Percentiles rank a stretch among this genome's conserved stretches.
phyloP scores from a whole-genome alignment of 64 coral and sea anemone species.

The Montipora cactus region DNA sequence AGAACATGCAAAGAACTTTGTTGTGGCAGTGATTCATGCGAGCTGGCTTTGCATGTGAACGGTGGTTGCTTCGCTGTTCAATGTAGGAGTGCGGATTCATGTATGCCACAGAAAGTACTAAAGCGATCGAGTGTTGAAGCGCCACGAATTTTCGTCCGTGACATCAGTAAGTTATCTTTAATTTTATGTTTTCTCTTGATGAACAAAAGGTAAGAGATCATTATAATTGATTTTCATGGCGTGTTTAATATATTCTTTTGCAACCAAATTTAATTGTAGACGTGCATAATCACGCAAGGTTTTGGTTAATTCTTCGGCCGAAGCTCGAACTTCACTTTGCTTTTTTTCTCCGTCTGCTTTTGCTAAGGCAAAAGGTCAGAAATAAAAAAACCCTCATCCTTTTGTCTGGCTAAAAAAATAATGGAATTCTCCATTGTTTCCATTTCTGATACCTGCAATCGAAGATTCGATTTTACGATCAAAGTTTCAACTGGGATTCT shows the following conservation, averaged over 20 bases:
- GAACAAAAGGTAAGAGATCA: neutral
- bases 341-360: neutral
- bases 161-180: constrained; percentile 11
- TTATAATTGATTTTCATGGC: neutral
- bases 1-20: constrained; percentile 79
- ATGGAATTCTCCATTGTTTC: neutral
- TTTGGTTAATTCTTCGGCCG: too few relatives aligned
- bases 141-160: constrained; percentile 26
- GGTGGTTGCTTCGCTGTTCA: constrained; percentile 74
- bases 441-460: neutral
- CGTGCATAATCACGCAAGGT: too few relatives aligned
- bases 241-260: too few relatives aligned
- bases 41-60: constrained; percentile 89
- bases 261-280: too few relatives aligned
- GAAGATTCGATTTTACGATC: neutral
- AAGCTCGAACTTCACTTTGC: too few relatives aligned
- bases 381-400: neutral
- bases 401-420: neutral
- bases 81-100: constrained; percentile 76
- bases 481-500: neutral
- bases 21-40: constrained; percentile 77
- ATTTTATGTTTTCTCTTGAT: neutral
- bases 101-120: constrained; percentile 25
- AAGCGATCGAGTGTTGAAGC: constrained; percentile 11
- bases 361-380: neutral